Evolutionary conservation across 92 coral and sea anemone genomes (phyloP).

Genomic region (Scolanthus callimorphus): DNA sequence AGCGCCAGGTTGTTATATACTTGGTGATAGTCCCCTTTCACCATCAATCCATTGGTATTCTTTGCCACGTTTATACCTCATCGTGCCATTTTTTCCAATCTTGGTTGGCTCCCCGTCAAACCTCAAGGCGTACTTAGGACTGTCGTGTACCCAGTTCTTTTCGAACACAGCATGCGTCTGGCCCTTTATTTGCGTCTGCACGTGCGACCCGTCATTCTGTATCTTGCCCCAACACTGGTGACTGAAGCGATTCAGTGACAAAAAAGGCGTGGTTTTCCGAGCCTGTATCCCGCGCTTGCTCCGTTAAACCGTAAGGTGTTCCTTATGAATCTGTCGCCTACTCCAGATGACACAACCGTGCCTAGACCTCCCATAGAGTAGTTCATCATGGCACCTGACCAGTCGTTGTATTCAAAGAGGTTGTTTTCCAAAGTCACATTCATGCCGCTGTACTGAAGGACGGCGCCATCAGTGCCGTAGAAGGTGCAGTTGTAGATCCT

Average conservation of each 20-base stretch:
- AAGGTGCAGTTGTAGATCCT: conserved; percentile 46
- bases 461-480: conserved; percentile 72
- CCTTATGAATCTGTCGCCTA: conserved; percentile 41
- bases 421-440: conserved; percentile 61
- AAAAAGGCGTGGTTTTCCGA: conserved; percentile 3
- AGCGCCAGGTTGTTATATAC: conserved; percentile 57
- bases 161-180: conserved; percentile 39
- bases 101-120: too few species aligned
- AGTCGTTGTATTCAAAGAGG: conserved; percentile 71
- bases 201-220: conserved; percentile 71
- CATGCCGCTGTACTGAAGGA: conserved; percentile 49
- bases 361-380: conserved; percentile 55
- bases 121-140: too few species aligned
- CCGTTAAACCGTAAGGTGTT: conserved; percentile 53
- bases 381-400: conserved; percentile 66
- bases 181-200: conserved; percentile 44
- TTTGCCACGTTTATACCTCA: too few species aligned
- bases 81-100: too few species aligned
- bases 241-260: conserved; percentile 52
- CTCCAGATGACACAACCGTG: conserved; percentile 48
- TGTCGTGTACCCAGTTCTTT: conserved; percentile 68
- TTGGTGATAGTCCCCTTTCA: conserved; percentile 55
- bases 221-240: conserved; percentile 82
- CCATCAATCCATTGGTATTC: conserved; percentile 58
- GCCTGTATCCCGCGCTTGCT: conserved; percentile 48